phyloP scores from a whole-genome alignment of 1,140 invertebrate species.

The Megalopta genalis region DNA sequence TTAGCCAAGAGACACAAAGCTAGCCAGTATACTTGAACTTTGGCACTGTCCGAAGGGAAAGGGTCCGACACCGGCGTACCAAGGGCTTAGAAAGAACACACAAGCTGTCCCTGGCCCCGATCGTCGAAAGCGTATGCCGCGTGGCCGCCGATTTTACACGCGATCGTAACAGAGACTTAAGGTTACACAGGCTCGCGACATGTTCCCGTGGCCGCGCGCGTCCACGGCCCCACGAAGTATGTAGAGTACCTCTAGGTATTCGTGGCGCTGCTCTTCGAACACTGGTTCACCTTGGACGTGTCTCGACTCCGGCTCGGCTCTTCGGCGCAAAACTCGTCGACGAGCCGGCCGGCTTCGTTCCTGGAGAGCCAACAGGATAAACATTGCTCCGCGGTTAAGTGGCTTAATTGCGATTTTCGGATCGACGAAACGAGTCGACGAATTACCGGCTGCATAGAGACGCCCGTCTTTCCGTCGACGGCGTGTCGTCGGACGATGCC shows the following conservation, averaged over 20 bases:
- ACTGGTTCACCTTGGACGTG: slow-evolving; percentile 77
- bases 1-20: no score
- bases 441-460: not conserved
- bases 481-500: no score
- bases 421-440: not conserved
- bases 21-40: no score
- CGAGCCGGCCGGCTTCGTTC: slow-evolving; percentile 44
- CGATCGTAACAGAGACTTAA: slow-evolving; percentile 45
- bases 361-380: slow-evolving; percentile 33
- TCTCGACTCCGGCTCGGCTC: slow-evolving; percentile 61
- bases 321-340: slow-evolving; percentile 41
- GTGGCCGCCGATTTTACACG: not conserved
- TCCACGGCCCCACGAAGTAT: slow-evolving; percentile 45
- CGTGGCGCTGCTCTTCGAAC: slow-evolving; percentile 64
- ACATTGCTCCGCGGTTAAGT: slow-evolving; percentile 7
- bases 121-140: no score
- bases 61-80: no score
- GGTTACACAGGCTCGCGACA: slow-evolving; percentile 38
- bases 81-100: no score
- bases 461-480: no score
- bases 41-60: no score
- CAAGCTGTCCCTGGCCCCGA: no score
- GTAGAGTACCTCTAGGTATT: slow-evolving; percentile 63
- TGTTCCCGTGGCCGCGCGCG: slow-evolving; percentile 23
- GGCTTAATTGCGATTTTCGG: not conserved